Evolutionary conservation across 1,140 invertebrate genomes (phyloP), one percentile per base, ranked within the genome.

Genomic region (Cydia splendana): DNA sequence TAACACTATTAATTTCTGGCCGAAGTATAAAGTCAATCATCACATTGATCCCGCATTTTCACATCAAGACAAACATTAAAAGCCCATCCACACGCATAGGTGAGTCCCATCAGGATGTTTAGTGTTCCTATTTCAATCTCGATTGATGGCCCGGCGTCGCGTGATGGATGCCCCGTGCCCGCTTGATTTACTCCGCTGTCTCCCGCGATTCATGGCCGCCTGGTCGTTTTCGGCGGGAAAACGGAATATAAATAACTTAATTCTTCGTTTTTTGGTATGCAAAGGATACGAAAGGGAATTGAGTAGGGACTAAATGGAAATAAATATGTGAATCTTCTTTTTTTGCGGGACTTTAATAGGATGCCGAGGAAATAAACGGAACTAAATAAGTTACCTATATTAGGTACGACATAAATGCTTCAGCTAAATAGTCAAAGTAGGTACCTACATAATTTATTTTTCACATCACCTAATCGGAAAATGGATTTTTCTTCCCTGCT

Each of bases 111-210:
- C 24, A 24, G 24, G 24, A 24, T 77, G 82, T 80, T 78, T 77
- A 77, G 77, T 24, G 77, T 78, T 76, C 79, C 80, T 91, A 91
- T 91, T 91, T 90, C 84, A 79, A 88, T 87, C 79, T n/a, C 81
- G 85, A 92, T 92, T 89, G 88, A 91, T 91, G 87, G 85, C 80
- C 75, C 80, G 79, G 57, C 82, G 82, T 76, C 80, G 78, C 88
- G 84, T 92, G 91, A 92, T 91, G 87, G 88, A 92, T 91, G 84
- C 83, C 28, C 74, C 76, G 82, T 77, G 82, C 82, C 75, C 75
- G 79, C 82, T 80, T 91, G 91, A 92, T 92, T 92, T 92, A 92
- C 88, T 79, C 74, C 71, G 82, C 80, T 81, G 81, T 87, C 88
- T 81, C 83, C 84, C 74, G 76, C 85, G 78, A 85, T 83, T 85